Base-by-base conservation (phyloP, 2,113 vertebrate species). In the Rhabdornis inornatus region DNA sequence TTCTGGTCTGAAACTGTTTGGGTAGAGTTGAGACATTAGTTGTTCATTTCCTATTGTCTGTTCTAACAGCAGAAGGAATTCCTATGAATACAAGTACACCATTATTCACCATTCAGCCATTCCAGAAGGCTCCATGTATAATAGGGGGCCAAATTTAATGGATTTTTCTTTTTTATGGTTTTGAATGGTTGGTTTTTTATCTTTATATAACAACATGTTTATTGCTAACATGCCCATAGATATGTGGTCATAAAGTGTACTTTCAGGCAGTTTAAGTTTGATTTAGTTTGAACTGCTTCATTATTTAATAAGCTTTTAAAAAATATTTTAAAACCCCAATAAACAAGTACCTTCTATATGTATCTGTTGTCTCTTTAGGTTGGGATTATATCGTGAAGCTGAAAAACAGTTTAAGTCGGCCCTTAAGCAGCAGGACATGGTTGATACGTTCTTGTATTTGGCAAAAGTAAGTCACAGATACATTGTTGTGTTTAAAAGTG, bases 331-430 rank as follows among this genome's bases (percentile, higher is more conserved):
- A 28, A 20, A 8, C 1, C 1, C 7, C 4, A 53, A 21, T 6
- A 8, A 66, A 25, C 15, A 39, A 72, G 40, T 59, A 42, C 5
- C 3, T 78, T 83, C 13, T 71, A 0, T 71, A 37, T 56, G 11
- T 87, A 4, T 91, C 16, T 91, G 59, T 96, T 96, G 7, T 90
- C 86, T 80, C 66, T 83, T 94, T 96, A 98, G 98, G 96, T 95
- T 98, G 90, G 98, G 99, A 97, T 98, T 99, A 74, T 99, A 99
- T 96, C 98, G 99, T 92, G 99, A 99, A 97, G 99, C 99, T 9
- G 99, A 99, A 95, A 99, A 99, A 94, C 99, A 99, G 72, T 99
- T 99, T 97, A 98, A 99, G 86, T 99, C 99, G 45, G 99, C 99
- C 82, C 98, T 99, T 92, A 98, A 98, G 88, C 99, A 99, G 40